phyloP scores from a whole-genome alignment of 2,113 vertebrate genomes.

The Zapus hudsonius region DNA sequence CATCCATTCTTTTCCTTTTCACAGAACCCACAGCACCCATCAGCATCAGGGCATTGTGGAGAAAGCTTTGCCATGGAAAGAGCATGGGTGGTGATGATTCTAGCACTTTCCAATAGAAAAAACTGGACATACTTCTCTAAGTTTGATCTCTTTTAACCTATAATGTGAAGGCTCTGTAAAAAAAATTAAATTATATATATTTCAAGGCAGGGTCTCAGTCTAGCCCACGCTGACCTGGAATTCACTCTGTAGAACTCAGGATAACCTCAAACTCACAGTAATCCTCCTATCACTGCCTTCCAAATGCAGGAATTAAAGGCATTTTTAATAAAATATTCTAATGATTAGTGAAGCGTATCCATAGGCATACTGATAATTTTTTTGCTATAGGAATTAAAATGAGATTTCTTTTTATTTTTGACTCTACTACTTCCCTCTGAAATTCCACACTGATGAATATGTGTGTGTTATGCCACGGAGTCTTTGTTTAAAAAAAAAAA shows the following conservation, averaged over 20 bases:
- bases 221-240: too few relatives aligned
- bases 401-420: neutral
- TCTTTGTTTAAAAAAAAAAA: too few relatives aligned
- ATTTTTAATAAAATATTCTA: neutral
- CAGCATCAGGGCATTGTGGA: neutral
- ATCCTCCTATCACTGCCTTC: too few relatives aligned
- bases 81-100: too few relatives aligned
- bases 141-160: neutral
- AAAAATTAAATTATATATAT: neutral
- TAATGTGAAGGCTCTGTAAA: neutral
- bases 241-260: too few relatives aligned
- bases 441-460: constrained; percentile 33
- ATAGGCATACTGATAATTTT: neutral
- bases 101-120: neutral
- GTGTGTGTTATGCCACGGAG: neutral
- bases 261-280: too few relatives aligned
- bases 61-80: neutral
- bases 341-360: neutral
- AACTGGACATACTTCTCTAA: neutral
- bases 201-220: too few relatives aligned
- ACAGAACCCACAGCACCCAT: accelerated
- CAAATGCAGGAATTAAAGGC: too few relatives aligned
- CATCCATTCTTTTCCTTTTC: neutral
- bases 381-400: neutral
- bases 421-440: constrained; percentile 7